Evolutionary conservation across 1,140 invertebrate species (phyloP).

Genomic region (Globodera ellingtonae): DNA sequence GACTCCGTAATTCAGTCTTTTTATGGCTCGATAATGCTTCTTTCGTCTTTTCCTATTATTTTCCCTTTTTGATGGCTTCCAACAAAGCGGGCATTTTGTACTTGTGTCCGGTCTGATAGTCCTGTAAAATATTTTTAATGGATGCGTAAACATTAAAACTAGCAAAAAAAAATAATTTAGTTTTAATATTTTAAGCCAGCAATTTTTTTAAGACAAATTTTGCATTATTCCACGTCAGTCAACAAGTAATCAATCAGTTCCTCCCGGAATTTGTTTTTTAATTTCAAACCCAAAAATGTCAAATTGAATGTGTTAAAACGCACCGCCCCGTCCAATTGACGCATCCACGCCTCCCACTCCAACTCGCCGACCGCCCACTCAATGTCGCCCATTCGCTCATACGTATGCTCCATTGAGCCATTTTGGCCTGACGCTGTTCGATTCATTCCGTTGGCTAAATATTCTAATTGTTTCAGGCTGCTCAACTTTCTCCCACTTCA

Average conservation of each 20-base stretch:
- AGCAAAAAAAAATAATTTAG: neutral
- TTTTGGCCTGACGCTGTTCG: constrained; percentile 54
- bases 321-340: constrained; percentile 94
- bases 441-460: constrained; percentile 67
- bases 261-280: no score
- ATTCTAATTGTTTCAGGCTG: neutral
- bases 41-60: neutral
- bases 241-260: no score
- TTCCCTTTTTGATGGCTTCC: constrained; percentile 20
- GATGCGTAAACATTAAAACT: neutral
- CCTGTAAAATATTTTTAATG: constrained; percentile 69
- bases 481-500: neutral
- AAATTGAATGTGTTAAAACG: constrained; percentile 60
- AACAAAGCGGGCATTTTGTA: constrained; percentile 88
- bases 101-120: constrained; percentile 93
- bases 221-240: no score
- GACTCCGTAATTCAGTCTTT: neutral
- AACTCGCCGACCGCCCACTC: constrained; percentile 76
- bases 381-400: constrained; percentile 53
- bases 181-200: constrained; percentile 21
- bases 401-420: constrained; percentile 75
- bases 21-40: neutral
- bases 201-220: constrained; percentile 12
- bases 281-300: neutral
- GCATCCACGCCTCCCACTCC: constrained; percentile 69